Base-by-base conservation (phyloP, 2,113 vertebrate genomes). In the Sarotherodon lohbergeri region DNA sequence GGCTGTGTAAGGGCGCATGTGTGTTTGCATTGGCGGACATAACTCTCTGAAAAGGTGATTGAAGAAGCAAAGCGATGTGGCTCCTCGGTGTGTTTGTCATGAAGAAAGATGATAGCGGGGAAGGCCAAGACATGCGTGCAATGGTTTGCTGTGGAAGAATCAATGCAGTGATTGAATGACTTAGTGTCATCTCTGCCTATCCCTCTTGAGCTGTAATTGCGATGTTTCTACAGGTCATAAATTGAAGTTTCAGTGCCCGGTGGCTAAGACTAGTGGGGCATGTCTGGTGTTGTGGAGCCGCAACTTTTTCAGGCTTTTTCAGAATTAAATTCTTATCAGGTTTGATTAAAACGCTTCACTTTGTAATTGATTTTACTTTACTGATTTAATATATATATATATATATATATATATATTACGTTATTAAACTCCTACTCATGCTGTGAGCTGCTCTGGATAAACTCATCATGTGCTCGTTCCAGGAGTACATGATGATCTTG, bases 161-260 rank as follows among this genome's bases (percentile, higher is more conserved):
- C 93, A 66, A 90, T 94, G 85, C 54, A 32, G 78, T 84, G 90
- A 94, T 94, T 90, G 90, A 94, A 81, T 81, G 89, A 91, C 84
- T 76, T 89, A 22, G 56, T 84, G 87, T 76, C 90, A 83, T 89
- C 86, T 71, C 63, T 34, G 5, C 54, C 84, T 39, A 68, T 73
- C 52, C 59, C 61, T 91, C 83, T 90, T 81, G 86, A 91, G 91
- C 90, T 90, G 85, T 90, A 92, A 95, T 95, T 93, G 83, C 48
- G 27, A 5, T 50, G 81, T 88, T 85, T 93, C 68, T 88, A 22
- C 4, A 2, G 88, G 61, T 92, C 90, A 88, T 95, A 89, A 92
- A 94, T 95, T 87, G 88, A 39, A 71, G 48, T 86, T 82, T 80
- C 41, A 34, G 80, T 61, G 54, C n/a, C 39, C 7, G 61, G 79